These are phyloP conservation scores for Chymomyza costata DNA, from an alignment of 1,140 invertebrate genomes.

Conservation along the genomic window DNA sequence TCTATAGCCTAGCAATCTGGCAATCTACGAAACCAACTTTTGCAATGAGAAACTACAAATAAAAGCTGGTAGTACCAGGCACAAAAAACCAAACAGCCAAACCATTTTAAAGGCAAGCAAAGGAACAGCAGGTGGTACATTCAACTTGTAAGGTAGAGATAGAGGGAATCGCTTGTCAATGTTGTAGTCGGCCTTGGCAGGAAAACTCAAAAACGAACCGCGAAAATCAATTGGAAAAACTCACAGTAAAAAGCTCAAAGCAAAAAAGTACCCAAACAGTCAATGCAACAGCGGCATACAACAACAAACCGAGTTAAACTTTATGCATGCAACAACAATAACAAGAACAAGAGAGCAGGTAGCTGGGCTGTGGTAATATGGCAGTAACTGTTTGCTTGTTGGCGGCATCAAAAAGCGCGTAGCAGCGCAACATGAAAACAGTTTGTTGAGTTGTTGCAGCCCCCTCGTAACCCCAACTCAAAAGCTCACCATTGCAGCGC, in stretches of 20 bases:
- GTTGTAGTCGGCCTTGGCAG: conserved; percentile 51
- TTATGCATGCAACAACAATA: too few relatives aligned
- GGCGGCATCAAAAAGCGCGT: conserved; percentile 70
- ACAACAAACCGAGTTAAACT: too few relatives aligned
- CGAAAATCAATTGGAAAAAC: conserved; percentile 71
- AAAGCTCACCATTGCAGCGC: too few relatives aligned
- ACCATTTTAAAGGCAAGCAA: too few relatives aligned
- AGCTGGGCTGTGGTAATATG: too few relatives aligned
- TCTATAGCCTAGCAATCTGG: conserved; percentile 39
- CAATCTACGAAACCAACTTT: too few relatives aligned
- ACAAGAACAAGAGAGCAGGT: neutral
- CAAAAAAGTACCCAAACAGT: conserved; percentile 2
- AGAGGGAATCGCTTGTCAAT: neutral
- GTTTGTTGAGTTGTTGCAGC: conserved; percentile 48
- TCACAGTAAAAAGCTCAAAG: conserved; percentile 35
- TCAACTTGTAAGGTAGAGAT: neutral
- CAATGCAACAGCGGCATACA: neutral
- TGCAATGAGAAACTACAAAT: too few relatives aligned
- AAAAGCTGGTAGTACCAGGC: too few relatives aligned
- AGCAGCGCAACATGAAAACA: conserved; percentile 70
- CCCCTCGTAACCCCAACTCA: too few relatives aligned
- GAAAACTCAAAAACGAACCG: conserved; percentile 45
- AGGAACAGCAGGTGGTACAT: conserved; percentile 52
- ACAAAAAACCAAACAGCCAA: conserved; percentile 62
- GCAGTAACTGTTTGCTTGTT: conserved; percentile 48